These are phyloP conservation scores for Druon quercuslanigerum DNA, from an alignment of 1,140 invertebrate species.

Conservation along the genomic window DNA sequence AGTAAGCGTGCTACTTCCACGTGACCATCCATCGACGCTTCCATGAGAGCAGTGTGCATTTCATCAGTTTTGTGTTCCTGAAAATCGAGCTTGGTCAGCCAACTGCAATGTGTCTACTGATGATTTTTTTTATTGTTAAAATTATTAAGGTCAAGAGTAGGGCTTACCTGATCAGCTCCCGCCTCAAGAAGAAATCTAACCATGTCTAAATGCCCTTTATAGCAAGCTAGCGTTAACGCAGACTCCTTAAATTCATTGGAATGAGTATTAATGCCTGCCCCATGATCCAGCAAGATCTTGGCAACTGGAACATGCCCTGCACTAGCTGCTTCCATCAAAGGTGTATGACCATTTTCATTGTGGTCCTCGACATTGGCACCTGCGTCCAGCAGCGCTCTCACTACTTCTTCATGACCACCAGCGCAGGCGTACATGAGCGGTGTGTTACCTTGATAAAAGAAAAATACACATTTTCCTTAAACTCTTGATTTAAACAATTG, in stretches of 20 bases:
- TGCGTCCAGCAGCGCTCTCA: conserved; percentile 89
- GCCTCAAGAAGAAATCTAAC: conserved; percentile 96
- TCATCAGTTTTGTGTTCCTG: conserved; percentile 98
- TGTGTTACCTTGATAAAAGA: conserved; percentile 84
- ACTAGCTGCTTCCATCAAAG: conserved; percentile 98
- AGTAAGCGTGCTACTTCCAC: conserved; percentile 95
- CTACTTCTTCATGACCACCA: conserved; percentile 95
- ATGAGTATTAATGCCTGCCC: conserved; percentile 98
- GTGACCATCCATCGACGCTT: conserved; percentile 99
- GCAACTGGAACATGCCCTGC: conserved; percentile 97
- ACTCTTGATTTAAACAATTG: neutral
- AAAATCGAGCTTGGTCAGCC: conserved; percentile 19
- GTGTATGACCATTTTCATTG: conserved; percentile 99
- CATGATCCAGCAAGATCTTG: conserved; percentile 92
- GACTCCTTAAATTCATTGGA: conserved; percentile 99
- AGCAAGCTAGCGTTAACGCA: conserved; percentile 96
- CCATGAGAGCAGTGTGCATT: conserved; percentile 99
- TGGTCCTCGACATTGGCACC: conserved; percentile 98
- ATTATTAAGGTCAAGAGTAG: neutral
- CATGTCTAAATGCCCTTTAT: conserved; percentile 98
- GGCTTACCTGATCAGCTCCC: conserved; percentile 88
- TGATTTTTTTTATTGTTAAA: neutral
- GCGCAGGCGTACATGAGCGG: conserved; percentile 99
- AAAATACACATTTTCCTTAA: conserved; percentile 14
- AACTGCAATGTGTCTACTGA: neutral